Conservation (phyloP, 2,888 invertebrate genomes). For the Nymphalis c-album region DNA sequence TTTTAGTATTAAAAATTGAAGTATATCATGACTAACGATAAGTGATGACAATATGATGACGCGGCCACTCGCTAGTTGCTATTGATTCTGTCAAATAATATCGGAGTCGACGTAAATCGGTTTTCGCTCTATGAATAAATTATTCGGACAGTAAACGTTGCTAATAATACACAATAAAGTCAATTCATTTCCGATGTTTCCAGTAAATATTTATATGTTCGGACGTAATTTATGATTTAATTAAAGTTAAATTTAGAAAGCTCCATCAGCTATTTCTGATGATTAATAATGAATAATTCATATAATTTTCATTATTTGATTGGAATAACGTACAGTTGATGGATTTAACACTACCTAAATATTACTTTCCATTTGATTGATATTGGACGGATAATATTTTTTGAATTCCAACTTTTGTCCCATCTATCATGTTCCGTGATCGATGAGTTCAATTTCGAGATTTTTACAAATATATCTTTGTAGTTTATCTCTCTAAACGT, state of each 20-base stretch:
- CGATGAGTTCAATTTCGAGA: too few relatives aligned
- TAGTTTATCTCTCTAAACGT: too few relatives aligned
- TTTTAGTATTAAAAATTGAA: slow-evolving; percentile 1
- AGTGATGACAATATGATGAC: slow-evolving; percentile 8
- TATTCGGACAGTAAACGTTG: slow-evolving; percentile 24
- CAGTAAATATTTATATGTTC: slow-evolving; percentile 23
- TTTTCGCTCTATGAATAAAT: slow-evolving; percentile 25
- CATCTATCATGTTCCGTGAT: too few relatives aligned
- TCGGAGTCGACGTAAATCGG: slow-evolving; percentile 20
- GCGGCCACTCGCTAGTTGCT: slow-evolving; percentile 3
- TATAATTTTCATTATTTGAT: neutral
- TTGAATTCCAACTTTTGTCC: too few relatives aligned
- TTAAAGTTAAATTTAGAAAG: slow-evolving; percentile 18
- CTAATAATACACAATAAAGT: slow-evolving; percentile 26
- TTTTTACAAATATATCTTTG: too few relatives aligned
- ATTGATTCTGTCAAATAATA: slow-evolving; percentile 26
- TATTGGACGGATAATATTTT: too few relatives aligned
- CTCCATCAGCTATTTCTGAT: slow-evolving; percentile 11
- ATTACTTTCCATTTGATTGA: too few relatives aligned
- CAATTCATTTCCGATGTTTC: slow-evolving; percentile 22
- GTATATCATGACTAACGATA: neutral
- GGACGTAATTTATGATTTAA: slow-evolving; percentile 25
- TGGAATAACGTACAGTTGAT: neutral
- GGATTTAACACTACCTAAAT: too few relatives aligned
- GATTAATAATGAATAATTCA: neutral